phyloP scores from a whole-genome alignment of 35 echinoderm and acorn worm genomes.

The Ophioderma brevispina region DNA sequence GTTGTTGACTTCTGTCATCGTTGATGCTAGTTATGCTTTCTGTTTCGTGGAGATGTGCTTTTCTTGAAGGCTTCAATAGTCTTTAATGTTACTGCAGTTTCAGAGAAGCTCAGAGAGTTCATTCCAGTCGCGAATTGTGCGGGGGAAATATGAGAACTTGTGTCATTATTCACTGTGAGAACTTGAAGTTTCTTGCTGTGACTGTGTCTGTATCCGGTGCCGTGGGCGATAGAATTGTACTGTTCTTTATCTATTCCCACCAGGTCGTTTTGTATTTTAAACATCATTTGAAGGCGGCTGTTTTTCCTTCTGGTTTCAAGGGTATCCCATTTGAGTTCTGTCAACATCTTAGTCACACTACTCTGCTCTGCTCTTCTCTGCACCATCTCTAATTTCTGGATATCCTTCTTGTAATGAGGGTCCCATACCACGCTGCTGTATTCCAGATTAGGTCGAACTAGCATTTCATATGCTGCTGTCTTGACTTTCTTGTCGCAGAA shows the following conservation, averaged over 20 bases:
- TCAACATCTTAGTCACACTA: conserved; percentile 24
- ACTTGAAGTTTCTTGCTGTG: not conserved
- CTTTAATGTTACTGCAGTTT: not conserved
- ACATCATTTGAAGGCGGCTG: not conserved
- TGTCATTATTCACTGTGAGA: not conserved
- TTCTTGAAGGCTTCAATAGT: too few relatives aligned
- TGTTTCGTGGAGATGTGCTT: too few relatives aligned
- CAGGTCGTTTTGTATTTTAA: not conserved
- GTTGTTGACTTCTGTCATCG: too few relatives aligned
- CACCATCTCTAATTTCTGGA: conserved; percentile 25
- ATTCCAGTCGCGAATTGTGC: not conserved
- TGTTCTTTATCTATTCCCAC: not conserved
- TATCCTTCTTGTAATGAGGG: not conserved
- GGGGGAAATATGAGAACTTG: not conserved
- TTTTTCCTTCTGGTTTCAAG: not conserved
- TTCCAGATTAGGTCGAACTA: conserved; percentile 34
- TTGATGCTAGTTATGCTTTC: too few relatives aligned
- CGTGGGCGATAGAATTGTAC: not conserved
- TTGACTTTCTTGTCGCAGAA: not conserved
- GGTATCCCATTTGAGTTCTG: not conserved
- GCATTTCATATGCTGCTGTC: conserved; percentile 30
- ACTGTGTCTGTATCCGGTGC: not conserved
- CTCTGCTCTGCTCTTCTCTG: conserved; percentile 22
- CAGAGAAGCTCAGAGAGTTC: not conserved
- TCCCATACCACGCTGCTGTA: conserved; percentile 25